Conservation (phyloP, 2,797 vertebrate species). For the Takifugu ocellatus region DNA sequence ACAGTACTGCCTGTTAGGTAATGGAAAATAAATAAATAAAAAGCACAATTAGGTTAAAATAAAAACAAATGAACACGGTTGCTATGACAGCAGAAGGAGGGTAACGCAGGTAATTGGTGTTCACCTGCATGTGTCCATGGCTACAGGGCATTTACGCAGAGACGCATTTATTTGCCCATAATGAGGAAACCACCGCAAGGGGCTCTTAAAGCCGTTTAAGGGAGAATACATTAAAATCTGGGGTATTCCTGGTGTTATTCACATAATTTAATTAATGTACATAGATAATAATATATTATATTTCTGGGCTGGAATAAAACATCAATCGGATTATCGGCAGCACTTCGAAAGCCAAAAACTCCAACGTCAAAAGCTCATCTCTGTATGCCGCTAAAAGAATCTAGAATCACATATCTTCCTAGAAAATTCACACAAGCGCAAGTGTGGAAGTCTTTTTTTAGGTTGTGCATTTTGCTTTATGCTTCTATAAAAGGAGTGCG, state of each 20-base stretch:
- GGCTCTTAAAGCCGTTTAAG: not conserved
- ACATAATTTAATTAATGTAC: too few species aligned
- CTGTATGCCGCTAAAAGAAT: constrained; percentile 2
- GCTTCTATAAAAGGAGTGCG: constrained; percentile 62
- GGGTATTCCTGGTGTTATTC: too few species aligned
- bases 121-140: constrained; percentile 13
- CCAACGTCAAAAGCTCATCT: not conserved
- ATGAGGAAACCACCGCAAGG: constrained; percentile 15
- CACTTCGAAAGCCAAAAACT: too few species aligned
- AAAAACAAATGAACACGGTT: not conserved
- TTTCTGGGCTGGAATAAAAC: too few species aligned
- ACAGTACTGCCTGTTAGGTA: too few species aligned
- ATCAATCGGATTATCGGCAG: too few species aligned
- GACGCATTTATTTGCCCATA: constrained; percentile 22
- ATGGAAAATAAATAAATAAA: too few species aligned
- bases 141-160: constrained; percentile 12
- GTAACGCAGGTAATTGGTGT: constrained; percentile 13
- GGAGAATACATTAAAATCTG: too few species aligned
- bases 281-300: too few species aligned
- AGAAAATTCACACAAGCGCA: constrained; percentile 11
- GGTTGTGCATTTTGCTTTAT: not conserved
- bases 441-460: not conserved
- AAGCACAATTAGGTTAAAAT: too few species aligned
- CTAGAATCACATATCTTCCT: not conserved
- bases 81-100: constrained; percentile 7